Evolutionary conservation across 2,113 vertebrate species (phyloP).

Genomic region (Pollimyrus isidori): DNA sequence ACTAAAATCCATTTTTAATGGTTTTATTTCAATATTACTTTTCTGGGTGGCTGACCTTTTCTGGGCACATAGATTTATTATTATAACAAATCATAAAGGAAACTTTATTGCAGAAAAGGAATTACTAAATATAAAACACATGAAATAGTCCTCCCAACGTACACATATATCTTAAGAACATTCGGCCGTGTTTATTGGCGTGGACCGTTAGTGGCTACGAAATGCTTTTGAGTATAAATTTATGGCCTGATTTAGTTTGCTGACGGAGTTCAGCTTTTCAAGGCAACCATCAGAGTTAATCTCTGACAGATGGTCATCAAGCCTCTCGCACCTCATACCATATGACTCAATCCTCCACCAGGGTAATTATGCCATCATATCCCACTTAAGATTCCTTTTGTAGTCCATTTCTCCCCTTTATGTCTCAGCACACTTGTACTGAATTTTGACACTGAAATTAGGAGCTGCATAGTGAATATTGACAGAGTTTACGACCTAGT

Average conservation of each 20-base stretch:
- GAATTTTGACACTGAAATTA: constrained; percentile 11
- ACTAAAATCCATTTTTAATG: constrained; percentile 7
- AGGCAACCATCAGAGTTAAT: background rate
- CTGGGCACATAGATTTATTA: background rate
- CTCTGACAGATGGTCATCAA: constrained; percentile 14
- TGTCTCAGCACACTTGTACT: background rate
- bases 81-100: constrained; percentile 10
- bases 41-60: background rate
- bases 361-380: constrained; percentile 10
- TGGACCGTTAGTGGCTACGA: background rate
- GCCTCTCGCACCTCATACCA: background rate
- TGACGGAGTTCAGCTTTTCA: background rate
- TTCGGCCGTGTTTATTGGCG: background rate
- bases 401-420: background rate
- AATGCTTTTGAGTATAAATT: constrained; percentile 6
- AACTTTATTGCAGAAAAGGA: background rate
- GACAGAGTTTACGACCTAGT: background rate
- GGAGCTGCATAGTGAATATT: background rate
- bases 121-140: background rate
- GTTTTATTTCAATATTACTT: background rate
- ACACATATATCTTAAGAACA: background rate
- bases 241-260: constrained; percentile 4
- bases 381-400: constrained; percentile 8
- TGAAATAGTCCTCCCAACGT: background rate
- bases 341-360: constrained; percentile 7